Conservation (phyloP, 2,888 invertebrate genomes). For the Mythimna impura region DNA sequence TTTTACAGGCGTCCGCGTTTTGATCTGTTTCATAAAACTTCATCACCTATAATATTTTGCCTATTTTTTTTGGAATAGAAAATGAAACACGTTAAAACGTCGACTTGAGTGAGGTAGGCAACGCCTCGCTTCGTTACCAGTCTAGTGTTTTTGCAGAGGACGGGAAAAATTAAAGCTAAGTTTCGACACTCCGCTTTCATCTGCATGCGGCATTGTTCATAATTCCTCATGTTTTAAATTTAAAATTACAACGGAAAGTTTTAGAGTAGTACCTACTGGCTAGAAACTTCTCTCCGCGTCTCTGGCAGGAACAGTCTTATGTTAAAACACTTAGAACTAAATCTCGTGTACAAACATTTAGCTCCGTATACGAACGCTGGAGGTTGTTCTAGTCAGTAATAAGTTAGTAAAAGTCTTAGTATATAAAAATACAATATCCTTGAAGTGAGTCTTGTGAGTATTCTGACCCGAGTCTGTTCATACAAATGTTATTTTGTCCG, state of each 20-base stretch:
- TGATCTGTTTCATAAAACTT: conserved; percentile 46
- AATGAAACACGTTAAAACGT: conserved; percentile 8
- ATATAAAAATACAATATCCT: conserved; percentile 28
- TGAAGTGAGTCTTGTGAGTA: conserved; percentile 23
- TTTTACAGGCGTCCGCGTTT: conserved; percentile 49
- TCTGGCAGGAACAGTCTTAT: conserved; percentile 6
- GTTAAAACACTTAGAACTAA: conserved; percentile 22
- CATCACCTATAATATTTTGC: conserved; percentile 4
- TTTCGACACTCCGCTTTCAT: conserved; percentile 24
- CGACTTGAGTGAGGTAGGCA: conserved; percentile 3
- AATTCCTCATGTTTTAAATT: conserved; percentile 25
- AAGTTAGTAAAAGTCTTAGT: conserved; percentile 29
- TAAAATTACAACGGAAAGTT: conserved; percentile 8
- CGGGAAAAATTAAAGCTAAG: conserved; percentile 9
- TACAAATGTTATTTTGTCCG: conserved; percentile 55
- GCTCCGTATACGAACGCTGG: conserved; percentile 8
- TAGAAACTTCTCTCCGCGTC: not conserved
- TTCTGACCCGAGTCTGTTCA: conserved; percentile 23
- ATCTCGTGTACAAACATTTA: conserved; percentile 17
- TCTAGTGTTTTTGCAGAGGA: conserved; percentile 11
- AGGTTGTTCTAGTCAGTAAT: conserved; percentile 21
- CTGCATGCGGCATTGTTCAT: conserved; percentile 23
- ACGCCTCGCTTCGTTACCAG: conserved; percentile 15
- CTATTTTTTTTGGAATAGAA: conserved; percentile 9
- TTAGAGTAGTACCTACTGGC: not conserved